Conservation (phyloP, 1,140 invertebrate species). For the Amyelois transitella region DNA sequence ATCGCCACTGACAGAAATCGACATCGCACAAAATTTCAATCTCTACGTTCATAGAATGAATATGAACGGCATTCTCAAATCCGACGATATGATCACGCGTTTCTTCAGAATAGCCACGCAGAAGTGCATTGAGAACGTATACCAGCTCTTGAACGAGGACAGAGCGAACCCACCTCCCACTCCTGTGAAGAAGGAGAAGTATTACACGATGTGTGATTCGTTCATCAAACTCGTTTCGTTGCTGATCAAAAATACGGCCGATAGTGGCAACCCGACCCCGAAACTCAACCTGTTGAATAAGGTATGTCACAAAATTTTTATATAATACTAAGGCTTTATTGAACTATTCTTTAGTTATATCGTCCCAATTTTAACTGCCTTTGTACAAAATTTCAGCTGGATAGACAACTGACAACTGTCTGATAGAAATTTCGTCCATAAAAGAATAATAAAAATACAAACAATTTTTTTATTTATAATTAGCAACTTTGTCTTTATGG, state of each 20-base stretch:
- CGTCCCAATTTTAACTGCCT: no score
- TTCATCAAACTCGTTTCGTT: conserved; percentile 95
- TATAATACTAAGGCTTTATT: no score
- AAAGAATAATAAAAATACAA: no score
- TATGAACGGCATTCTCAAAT: conserved; percentile 96
- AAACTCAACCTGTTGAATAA: conserved; percentile 98
- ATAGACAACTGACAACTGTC: no score
- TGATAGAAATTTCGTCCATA: no score
- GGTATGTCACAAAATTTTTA: conserved; percentile 67
- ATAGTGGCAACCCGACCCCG: conserved; percentile 90
- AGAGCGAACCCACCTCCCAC: conserved; percentile 63
- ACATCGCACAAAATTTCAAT: conserved; percentile 95
- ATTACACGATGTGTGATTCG: conserved; percentile 96
- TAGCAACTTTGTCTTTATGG: no score
- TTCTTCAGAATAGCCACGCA: conserved; percentile 98
- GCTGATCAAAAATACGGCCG: conserved; percentile 96
- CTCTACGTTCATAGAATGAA: conserved; percentile 98
- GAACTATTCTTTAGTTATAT: no score
- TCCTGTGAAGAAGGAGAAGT: conserved; percentile 87
- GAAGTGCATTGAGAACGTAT: conserved; percentile 96
- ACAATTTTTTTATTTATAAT: no score
- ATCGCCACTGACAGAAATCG: conserved; percentile 80
- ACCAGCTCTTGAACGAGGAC: conserved; percentile 81
- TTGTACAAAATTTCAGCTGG: no score
- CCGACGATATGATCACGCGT: conserved; percentile 96